Base-by-base conservation (phyloP, 1,140 invertebrate species). In the Carcinoscorpius rotundicauda region DNA sequence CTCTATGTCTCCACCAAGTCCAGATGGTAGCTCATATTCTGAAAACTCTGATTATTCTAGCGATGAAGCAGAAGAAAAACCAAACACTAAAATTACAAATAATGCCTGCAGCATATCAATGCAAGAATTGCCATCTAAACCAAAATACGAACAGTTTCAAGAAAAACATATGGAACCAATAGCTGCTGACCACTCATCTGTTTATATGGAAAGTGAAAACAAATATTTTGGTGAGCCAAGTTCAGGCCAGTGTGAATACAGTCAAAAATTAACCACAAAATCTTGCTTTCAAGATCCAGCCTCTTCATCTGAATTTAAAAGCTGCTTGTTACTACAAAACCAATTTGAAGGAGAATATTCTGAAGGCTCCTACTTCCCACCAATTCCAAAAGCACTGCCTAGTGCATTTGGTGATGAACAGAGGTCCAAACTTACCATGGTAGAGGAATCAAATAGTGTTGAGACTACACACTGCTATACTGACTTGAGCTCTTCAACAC, bases 21-120 rank as follows among this genome's bases (percentile, higher is more conserved):
- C 71, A 8, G 69, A 69, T 51, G 70, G 71, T 56, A 70, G 66
- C 61, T 76, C 85, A 65, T 87, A 87, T 72, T 81, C 82, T 3
- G 80, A 87, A 61, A 79, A 76, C 55, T 76, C 76, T 52, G 79
- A 80, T 63, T 76, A 78, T 67, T 72, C 68, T 48, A 73, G 69
- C 60, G 69, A 70, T 63, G 72, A 71, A 68, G 51, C 64, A 68
- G 53, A n/a, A n/a, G 53, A 55, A 6, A 8, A n/a, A 55, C n/a
- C 6, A 55, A 55, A 6, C 52, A 61, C 70, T 49, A 63, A 66
- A 60, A 10, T 60, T 60, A n/a, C 29, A 60, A 49, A 10, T 48
- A 48, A 11, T 6, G 29, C 49, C 29, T 10, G 10, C 10, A 50
- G 59, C 9, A 29, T 10, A 5, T 49, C 49, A 6, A 60, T 10